Evolutionary conservation across 2,888 invertebrate species (phyloP).

Genomic region (Unio pictorum): DNA sequence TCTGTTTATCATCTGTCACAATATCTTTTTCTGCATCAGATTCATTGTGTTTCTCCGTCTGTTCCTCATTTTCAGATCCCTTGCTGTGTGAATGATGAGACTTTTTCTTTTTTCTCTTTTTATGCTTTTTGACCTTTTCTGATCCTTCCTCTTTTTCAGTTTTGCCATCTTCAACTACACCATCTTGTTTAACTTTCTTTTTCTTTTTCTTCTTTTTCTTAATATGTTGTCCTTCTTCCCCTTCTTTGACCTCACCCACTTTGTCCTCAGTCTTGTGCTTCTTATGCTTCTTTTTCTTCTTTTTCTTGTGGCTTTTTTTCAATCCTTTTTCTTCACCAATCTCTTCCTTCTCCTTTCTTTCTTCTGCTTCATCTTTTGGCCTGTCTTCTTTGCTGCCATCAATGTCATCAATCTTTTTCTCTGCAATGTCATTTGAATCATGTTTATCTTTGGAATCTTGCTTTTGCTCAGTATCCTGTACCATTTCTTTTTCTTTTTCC

Average conservation of each 20-base stretch:
- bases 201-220: slow-evolving; percentile 50
- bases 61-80: slow-evolving; percentile 15
- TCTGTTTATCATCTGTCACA: slow-evolving; percentile 40
- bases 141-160: slow-evolving; percentile 28
- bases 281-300: slow-evolving; percentile 31
- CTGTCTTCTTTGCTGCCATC: slow-evolving; percentile 10
- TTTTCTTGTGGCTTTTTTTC: slow-evolving; percentile 26
- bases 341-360: slow-evolving; percentile 15
- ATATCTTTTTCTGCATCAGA: slow-evolving; percentile 29
- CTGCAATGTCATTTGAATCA: slow-evolving; percentile 20
- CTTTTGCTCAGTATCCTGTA: slow-evolving; percentile 22
- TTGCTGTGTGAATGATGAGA: slow-evolving; percentile 19
- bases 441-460: slow-evolving; percentile 26
- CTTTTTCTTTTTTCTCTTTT: slow-evolving; percentile 20
- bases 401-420: slow-evolving; percentile 22
- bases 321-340: slow-evolving; percentile 13
- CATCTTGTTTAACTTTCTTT: slow-evolving; percentile 42
- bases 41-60: slow-evolving; percentile 22
- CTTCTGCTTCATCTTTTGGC: slow-evolving; percentile 11
- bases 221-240: slow-evolving; percentile 25
- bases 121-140: slow-evolving; percentile 18
- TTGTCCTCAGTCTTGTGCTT: slow-evolving; percentile 18
- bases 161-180: slow-evolving; percentile 22
- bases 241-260: slow-evolving; percentile 14
- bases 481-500: slow-evolving; percentile 17